Base-by-base conservation (phyloP, 2,888 invertebrate species). In the Petrophora chlorosata region DNA sequence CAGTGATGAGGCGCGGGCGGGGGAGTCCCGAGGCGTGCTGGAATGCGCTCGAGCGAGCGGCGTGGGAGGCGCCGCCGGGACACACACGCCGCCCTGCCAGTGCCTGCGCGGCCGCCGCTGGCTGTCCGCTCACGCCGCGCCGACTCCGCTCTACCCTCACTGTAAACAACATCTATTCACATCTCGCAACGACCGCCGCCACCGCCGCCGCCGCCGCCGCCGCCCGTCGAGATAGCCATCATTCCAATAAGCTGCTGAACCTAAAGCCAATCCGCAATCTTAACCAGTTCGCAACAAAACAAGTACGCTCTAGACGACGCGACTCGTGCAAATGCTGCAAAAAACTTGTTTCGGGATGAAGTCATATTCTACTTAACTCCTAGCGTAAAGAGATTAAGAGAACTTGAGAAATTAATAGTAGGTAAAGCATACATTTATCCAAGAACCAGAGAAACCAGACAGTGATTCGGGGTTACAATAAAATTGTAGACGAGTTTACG, bases 31-130 rank as follows among this genome's bases (percentile, higher is more conserved):
- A 85, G 89, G 89, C 89, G 89, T 89, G 90, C 83, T 86, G 89
- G 90, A 90, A 89, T 89, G 90, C 84, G 87, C 83, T 83, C 88
- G 77, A 76, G 82, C 84, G 73, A 82, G 88, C 88, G 76, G 90
- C 87, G 89, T 87, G 89, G 88, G 88, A 88, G 88, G 90, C 87
- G 85, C 81, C 81, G 69, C 51, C 68, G 66, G 75, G 76, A 82
- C 83, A 83, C 89, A 80, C 85, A 76, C 78, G 70, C 82, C 71
- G 75, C 74, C 70, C 57, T 13, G 33, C 10, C 25, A 25, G 9
- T 25, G 25, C 25, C 25, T 10, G 25, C 25, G 3, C 5, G n/a
- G 32, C 32, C 25, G 2, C 15, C 16, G 32, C 32, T 16, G 30
- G 66, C 35, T 34, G 10, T 19, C 36, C 25, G 23, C 38, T 28